These are phyloP conservation scores for Cheilosia vernalis DNA, from an alignment of 2,888 invertebrate genomes.

Conservation along the genomic window DNA sequence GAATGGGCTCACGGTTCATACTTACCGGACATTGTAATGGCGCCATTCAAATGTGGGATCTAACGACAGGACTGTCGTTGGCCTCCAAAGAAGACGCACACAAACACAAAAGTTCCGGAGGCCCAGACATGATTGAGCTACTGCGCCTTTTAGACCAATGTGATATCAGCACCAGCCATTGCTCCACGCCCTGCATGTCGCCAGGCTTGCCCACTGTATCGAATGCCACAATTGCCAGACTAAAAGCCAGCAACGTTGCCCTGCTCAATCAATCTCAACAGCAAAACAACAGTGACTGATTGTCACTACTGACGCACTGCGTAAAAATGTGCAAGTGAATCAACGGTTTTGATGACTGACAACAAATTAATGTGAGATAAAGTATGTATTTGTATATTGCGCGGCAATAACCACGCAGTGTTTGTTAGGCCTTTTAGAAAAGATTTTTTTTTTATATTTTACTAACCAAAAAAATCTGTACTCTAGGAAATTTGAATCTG, in stretches of 20 bases:
- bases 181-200: slow-evolving; percentile 89
- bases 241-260: slow-evolving; percentile 86
- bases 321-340: slow-evolving; percentile 65
- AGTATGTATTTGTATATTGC: slow-evolving; percentile 18
- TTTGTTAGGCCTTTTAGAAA: slow-evolving; percentile 63
- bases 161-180: slow-evolving; percentile 92
- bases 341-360: slow-evolving; percentile 5
- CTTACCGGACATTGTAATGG: slow-evolving; percentile 97
- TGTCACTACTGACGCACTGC: slow-evolving; percentile 63
- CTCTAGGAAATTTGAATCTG: slow-evolving; percentile 71
- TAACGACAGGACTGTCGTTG: slow-evolving; percentile 96
- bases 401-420: slow-evolving; percentile 27
- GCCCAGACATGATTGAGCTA: slow-evolving; percentile 96
- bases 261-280: slow-evolving; percentile 85
- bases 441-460: slow-evolving; percentile 52
- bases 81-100: slow-evolving; percentile 91
- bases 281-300: slow-evolving; percentile 75
- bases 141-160: slow-evolving; percentile 96
- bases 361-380: slow-evolving; percentile 20
- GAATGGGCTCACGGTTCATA: slow-evolving; percentile 95
- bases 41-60: slow-evolving; percentile 98
- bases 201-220: slow-evolving; percentile 86
- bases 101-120: slow-evolving; percentile 86
- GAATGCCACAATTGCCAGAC: slow-evolving; percentile 84
- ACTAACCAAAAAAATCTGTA: slow-evolving; percentile 61